These are phyloP conservation scores for Hesperia comma DNA, from an alignment of 2,888 invertebrate species.

Conservation along the genomic window DNA sequence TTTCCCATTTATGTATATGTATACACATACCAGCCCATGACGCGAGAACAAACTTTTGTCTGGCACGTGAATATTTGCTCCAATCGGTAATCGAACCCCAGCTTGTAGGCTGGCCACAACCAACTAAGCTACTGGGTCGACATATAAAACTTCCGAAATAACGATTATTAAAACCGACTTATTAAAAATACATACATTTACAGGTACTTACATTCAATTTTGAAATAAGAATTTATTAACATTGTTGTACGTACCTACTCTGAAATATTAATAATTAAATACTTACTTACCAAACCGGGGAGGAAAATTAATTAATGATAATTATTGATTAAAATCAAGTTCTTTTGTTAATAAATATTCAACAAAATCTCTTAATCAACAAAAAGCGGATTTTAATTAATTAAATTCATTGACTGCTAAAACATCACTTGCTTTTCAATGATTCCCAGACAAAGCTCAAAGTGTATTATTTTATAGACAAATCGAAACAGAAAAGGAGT, in stretches of 20 bases:
- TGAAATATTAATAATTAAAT: neutral
- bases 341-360: conserved; percentile 39
- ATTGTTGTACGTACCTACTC: neutral
- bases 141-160: too few relatives aligned
- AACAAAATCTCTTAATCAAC: conserved; percentile 56
- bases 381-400: conserved; percentile 69
- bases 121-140: too few relatives aligned
- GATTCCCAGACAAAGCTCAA: conserved; percentile 79
- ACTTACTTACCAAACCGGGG: neutral
- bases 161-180: too few relatives aligned
- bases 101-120: too few relatives aligned
- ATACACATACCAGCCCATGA: too few relatives aligned
- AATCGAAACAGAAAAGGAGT: conserved; percentile 66
- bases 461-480: conserved; percentile 83
- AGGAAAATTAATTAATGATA: conserved; percentile 15
- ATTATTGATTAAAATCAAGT: conserved; percentile 22
- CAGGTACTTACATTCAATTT: too few relatives aligned
- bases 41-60: too few relatives aligned
- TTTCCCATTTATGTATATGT: too few relatives aligned
- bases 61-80: too few relatives aligned
- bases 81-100: too few relatives aligned
- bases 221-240: too few relatives aligned
- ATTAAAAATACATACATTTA: too few relatives aligned
- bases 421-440: conserved; percentile 79
- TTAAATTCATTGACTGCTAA: conserved; percentile 76